These are phyloP conservation scores for Epizoanthus illoricatus DNA, from an alignment of 92 coral and sea anemone genomes.

Conservation along the genomic window DNA sequence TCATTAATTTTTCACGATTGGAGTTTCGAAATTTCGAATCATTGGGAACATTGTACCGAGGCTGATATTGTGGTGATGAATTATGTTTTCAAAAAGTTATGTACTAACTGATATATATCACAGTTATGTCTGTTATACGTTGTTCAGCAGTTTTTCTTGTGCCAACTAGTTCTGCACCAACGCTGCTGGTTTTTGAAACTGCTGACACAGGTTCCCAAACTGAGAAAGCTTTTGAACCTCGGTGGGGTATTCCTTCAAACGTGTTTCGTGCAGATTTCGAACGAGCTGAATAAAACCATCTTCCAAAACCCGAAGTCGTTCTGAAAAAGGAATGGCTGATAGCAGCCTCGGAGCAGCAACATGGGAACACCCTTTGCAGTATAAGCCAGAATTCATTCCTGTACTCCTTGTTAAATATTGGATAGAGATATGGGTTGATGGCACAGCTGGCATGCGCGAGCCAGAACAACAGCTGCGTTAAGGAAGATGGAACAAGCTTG, in stretches of 20 bases:
- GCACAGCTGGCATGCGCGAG: slow-evolving; percentile 31
- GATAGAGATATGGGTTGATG: slow-evolving; percentile 11
- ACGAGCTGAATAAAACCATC: background rate
- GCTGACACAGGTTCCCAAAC: background rate
- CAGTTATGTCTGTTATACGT: background rate
- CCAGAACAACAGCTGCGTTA: background rate
- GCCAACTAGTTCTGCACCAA: background rate
- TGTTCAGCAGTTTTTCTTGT: background rate
- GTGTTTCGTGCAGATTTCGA: background rate
- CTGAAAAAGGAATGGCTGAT: background rate
- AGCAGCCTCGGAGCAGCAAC: background rate
- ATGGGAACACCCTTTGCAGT: background rate
- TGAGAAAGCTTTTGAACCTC: background rate
- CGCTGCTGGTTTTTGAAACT: background rate
- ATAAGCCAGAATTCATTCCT: background rate
- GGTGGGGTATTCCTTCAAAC: background rate
- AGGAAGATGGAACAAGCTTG: background rate
- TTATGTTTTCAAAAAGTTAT: too few relatives aligned
- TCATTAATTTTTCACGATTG: too few relatives aligned
- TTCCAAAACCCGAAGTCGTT: background rate
- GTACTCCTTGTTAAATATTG: slow-evolving; percentile 14
- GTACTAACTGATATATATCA: background rate
- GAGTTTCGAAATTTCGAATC: too few relatives aligned
- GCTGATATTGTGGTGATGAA: too few relatives aligned
- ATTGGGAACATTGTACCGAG: too few relatives aligned